Evolutionary conservation across 2,113 vertebrate genomes (phyloP).

Genomic region (Ceyx cyanopectus): DNA sequence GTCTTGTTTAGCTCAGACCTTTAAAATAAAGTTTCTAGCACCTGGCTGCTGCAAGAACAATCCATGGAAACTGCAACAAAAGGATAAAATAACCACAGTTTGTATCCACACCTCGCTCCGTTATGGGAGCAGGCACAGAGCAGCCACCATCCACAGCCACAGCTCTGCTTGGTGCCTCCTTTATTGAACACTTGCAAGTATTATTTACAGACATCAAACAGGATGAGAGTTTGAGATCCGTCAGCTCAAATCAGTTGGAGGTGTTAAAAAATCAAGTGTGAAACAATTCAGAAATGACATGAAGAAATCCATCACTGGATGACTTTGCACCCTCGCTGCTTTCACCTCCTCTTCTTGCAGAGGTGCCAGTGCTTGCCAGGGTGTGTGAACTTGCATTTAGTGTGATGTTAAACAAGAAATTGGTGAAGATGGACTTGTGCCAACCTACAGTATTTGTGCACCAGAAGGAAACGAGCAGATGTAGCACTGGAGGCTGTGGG

Average conservation of each 20-base stretch:
- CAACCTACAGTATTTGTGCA: background rate
- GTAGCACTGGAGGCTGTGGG: too few relatives aligned
- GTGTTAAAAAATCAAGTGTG: constrained; percentile 53
- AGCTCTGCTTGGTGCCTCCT: background rate
- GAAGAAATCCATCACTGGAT: background rate
- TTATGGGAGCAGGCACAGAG: background rate
- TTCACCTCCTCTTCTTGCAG: background rate
- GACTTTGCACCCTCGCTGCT: background rate
- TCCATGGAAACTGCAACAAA: background rate
- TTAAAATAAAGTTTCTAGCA: background rate
- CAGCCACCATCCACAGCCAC: background rate
- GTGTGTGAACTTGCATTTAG: background rate
- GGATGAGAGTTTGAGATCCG: background rate
- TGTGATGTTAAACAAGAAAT: background rate
- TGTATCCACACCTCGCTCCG: background rate
- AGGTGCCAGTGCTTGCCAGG: background rate
- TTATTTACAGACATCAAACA: constrained; percentile 20
- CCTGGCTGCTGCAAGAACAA: background rate
- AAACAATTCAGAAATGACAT: background rate
- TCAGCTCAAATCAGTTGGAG: constrained; percentile 34
- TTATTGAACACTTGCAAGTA: constrained; percentile 26
- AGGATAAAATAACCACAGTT: background rate
- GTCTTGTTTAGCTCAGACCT: background rate
- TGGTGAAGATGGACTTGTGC: background rate
- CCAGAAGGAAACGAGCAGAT: background rate